Evolutionary conservation across 1,140 invertebrate species (phyloP), one percentile per base, ranked within the genome.

Genomic region (Phocides pigmalion): DNA sequence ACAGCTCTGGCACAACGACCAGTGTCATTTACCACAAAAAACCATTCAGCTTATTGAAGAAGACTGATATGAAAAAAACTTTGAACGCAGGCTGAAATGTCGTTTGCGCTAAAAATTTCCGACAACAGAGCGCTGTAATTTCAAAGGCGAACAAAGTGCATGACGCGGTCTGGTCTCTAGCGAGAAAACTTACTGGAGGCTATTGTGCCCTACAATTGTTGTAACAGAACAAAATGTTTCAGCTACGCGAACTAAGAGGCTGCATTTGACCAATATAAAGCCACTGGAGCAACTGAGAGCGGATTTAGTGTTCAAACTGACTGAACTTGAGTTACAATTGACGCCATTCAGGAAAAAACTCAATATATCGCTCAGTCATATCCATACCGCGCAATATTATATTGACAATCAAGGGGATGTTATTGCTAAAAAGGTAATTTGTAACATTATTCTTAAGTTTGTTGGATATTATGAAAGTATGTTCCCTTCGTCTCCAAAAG

Each of bases 311-410:
- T 96, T 95, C 83, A 95, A 95, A 76, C 79, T 97, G 65, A 95
- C 96, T 0, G 93, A 94, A 12, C 74, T 97, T 14, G 95, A 97
- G 67, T 86, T 97, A 12, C 94, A 96, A 69, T 72, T 95, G 54
- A 92, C 93, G 65, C 95, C 95, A 3, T 92, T 95, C 39, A 93
- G 94, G 66, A 89, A 92, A 47, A 93, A 95, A 81, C 92, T 96
- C 11, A 96, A 96, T 78, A 94, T 95, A 64, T 95, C 95, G 0
- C 84, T 96, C 2, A 93, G 94, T 35, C 95, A 96, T 78, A 92
- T 96, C 12, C 95, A 95, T 68, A 95, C 93, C 2, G 94, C 96
- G 22, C 95, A 96, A 75, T 95, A 94, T 74, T 96, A 95, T 76
- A 93, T 96, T 32, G 94, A 95, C 72, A 95, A 94, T 72, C 94